phyloP scores from a whole-genome alignment of 92 coral and sea anemone species.

The Desmophyllum pertusum region DNA sequence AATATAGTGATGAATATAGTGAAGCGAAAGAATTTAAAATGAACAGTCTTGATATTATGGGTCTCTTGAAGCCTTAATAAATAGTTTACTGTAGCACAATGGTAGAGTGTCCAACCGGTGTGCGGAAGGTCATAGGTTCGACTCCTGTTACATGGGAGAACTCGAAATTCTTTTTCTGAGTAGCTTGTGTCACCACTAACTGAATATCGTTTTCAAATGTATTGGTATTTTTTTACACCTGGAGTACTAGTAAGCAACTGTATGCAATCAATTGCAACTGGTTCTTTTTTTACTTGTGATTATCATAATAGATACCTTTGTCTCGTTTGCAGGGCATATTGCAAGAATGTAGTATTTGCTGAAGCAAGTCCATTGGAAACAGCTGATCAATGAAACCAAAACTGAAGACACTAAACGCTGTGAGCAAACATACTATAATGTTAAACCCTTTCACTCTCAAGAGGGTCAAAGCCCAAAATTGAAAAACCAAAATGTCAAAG shows the following conservation, averaged over 20 bases:
- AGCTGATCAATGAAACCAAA: conserved; percentile 37
- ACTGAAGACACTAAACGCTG: conserved; percentile 25
- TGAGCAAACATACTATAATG: conserved; percentile 5
- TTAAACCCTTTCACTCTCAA: neutral
- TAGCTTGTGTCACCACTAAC: too few species aligned
- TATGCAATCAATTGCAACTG: neutral
- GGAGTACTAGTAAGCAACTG: neutral
- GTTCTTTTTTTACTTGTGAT: neutral
- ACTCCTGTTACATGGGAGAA: too few species aligned
- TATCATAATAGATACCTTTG: neutral
- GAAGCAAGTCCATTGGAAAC: conserved; percentile 25
- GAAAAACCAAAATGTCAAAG: neutral
- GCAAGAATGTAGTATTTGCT: conserved; percentile 51
- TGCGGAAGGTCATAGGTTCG: too few species aligned
- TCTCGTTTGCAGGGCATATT: conserved; percentile 74
- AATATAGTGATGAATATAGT: neutral
- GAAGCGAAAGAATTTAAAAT: neutral
- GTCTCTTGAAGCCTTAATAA: too few species aligned
- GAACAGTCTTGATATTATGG: neutral
- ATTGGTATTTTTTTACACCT: neutral
- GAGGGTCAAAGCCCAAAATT: neutral
- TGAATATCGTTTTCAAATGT: too few species aligned
- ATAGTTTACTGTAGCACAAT: too few species aligned
- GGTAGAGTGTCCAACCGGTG: too few species aligned
- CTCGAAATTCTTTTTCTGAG: too few species aligned